Evolutionary conservation across 2,888 invertebrate genomes (phyloP).

Genomic region (Diarsia rubi): DNA sequence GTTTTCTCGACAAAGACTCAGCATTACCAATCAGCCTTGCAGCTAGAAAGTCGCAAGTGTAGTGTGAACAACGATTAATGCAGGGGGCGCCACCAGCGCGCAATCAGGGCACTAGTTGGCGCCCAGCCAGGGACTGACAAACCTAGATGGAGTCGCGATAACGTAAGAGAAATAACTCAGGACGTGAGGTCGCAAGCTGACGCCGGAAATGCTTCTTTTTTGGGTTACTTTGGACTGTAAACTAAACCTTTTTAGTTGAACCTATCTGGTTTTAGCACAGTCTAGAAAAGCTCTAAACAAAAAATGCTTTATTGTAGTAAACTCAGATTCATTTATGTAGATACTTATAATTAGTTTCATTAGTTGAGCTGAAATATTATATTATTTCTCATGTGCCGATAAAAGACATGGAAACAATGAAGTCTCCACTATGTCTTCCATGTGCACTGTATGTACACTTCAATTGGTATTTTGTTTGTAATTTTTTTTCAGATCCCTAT

Average conservation of each 20-base stretch:
- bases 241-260: neutral
- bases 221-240: neutral
- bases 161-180: conserved; percentile 63
- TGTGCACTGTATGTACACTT: neutral
- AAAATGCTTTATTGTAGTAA: neutral
- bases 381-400: neutral
- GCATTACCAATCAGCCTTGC: conserved; percentile 36
- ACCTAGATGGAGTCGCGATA: conserved; percentile 68
- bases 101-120: conserved; percentile 71
- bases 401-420: neutral
- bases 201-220: conserved; percentile 16
- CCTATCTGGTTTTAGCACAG: neutral
- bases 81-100: conserved; percentile 67
- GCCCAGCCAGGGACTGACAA: conserved; percentile 65
- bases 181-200: conserved; percentile 40
- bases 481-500: too few species aligned
- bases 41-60: conserved; percentile 26
- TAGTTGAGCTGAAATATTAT: neutral
- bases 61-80: conserved; percentile 68
- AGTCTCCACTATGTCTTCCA: neutral
- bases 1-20: neutral
- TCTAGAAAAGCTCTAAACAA: neutral
- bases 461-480: too few species aligned
- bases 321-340: neutral
- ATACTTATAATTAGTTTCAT: neutral